Evolutionary conservation across 2,113 vertebrate genomes (phyloP).

Genomic region (Hippocampus abdominalis): DNA sequence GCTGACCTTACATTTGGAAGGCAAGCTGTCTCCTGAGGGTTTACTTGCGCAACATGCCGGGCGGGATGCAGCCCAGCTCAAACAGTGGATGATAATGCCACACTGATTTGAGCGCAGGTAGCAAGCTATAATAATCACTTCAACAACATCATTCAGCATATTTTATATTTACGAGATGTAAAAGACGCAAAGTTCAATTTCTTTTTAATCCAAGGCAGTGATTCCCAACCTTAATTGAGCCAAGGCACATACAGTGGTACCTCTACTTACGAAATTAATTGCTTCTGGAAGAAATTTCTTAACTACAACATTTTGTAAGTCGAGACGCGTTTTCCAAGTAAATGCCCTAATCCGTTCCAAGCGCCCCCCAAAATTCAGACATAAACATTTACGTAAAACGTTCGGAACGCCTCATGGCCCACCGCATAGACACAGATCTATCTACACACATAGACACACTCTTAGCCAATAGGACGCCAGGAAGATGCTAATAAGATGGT

Average conservation of each 20-base stretch:
- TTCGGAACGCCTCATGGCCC: too few relatives aligned
- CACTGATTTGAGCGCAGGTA: neutral
- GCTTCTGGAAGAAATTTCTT: too few relatives aligned
- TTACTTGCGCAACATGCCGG: neutral
- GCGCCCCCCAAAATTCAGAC: too few relatives aligned
- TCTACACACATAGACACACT: too few relatives aligned
- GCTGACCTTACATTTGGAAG: constrained; percentile 37
- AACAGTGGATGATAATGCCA: neutral
- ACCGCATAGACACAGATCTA: too few relatives aligned
- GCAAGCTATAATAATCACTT: neutral
- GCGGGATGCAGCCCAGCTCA: neutral
- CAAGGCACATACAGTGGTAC: neutral
- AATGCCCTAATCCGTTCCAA: too few relatives aligned
- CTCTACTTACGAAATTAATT: too few relatives aligned
- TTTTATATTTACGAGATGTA: neutral
- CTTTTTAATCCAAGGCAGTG: neutral
- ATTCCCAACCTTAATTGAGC: neutral
- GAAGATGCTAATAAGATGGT: too few relatives aligned
- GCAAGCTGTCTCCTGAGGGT: constrained; percentile 12
- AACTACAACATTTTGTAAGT: too few relatives aligned
- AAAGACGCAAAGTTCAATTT: neutral
- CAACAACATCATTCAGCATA: neutral
- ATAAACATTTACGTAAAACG: too few relatives aligned
- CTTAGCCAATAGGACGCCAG: too few relatives aligned
- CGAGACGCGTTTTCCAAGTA: too few relatives aligned